Evolutionary conservation across 2,797 vertebrate genomes (phyloP), one percentile per base, ranked within the genome.

Genomic region (Pseudochromis fuscus): DNA sequence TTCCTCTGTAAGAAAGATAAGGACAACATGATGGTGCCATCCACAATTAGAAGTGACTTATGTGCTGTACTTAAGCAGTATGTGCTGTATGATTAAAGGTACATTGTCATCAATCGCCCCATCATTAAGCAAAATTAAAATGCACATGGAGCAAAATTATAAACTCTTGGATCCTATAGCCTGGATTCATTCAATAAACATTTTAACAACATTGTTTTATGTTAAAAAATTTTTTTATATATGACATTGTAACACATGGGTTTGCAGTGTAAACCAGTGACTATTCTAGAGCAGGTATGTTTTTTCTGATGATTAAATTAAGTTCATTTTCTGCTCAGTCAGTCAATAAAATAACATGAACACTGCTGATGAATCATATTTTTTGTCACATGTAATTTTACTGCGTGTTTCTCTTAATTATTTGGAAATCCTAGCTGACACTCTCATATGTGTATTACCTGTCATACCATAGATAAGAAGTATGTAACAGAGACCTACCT

Each of bases 401-500:
- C n/a, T n/a, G n/a, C n/a, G n/a, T n/a, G n/a, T n/a, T n/a, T n/a
- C n/a, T n/a, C n/a, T n/a, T n/a, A n/a, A n/a, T n/a, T n/a, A n/a
- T n/a, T n/a, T n/a, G n/a, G n/a, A n/a, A n/a, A n/a, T n/a, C n/a
- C n/a, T n/a, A 44, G 40, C n/a, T 42, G n/a, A 42, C 4, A 19
- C 3, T 2, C 7, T 13, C 8, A 30, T 40, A 6, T 0, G 21
- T 23, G 7, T 0, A 30, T 8, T 25, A 18, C 7, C 2, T n/a
- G 33, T 37, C 19, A 51, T 1, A 30, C 2, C 1, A 4, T 0
- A 38, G 19, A 65, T 5, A 7, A 70, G 21, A 2, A 65, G 40
- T 33, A 28, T 58, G n/a, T 35, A 35, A 42, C 4, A 44, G 15
- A 63, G 31, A 28, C 91, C 92, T 91, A 95, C 94, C 91, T 52